Base-by-base conservation (phyloP, 2,113 vertebrate genomes). In the Albula goreensis region DNA sequence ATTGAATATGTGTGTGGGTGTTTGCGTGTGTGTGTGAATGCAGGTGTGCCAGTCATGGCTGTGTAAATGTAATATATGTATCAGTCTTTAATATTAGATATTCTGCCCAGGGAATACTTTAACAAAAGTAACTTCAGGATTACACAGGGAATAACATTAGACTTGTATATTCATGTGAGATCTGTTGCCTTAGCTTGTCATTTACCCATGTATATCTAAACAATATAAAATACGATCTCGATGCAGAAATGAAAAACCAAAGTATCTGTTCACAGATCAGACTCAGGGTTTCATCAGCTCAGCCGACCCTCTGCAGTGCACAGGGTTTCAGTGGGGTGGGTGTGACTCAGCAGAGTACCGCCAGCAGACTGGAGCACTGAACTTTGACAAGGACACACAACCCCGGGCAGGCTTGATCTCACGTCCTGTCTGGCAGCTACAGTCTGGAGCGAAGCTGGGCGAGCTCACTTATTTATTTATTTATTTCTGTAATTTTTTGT, bases 361-460 rank as follows among this genome's bases (percentile, higher is more conserved):
- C 53, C 2, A 3, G 50, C 50, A n/a, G 48, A 4, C 78, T 31
- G 50, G 9, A 50, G 50, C 19, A 1, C 41, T 31, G 78, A 80
- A 31, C 78, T 80, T 8, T 81, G 51, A 52, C 50, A 53, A 52
- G 51, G 22, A 81, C 80, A 22, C 80, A 52, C 51, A 22, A 49
- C 48, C 51, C 50, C 3, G 10, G 80, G 80, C 49, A 13, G 77
- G 1, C 31, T 25, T 11, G 13, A 60, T 6, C 15, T 50, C 51
- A 50, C n/a, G 31, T 63, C 50, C 49, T 52, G 82, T 74, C 70
- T 8, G 70, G n/a, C 22, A n/a, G 53, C 56, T 50, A 22, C 53
- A 81, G 78, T 15, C 56, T 25, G 12, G 78, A 81, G 78, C n/a
- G 12, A 81, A 63, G 85, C 56, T 70, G 48, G 50, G 79, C 78